A percentile compares a stretch with the other conserved stretches of the same genome.
Conservation (phyloP, 1,140 invertebrate species). For the Scaptomyza montana region DNA sequence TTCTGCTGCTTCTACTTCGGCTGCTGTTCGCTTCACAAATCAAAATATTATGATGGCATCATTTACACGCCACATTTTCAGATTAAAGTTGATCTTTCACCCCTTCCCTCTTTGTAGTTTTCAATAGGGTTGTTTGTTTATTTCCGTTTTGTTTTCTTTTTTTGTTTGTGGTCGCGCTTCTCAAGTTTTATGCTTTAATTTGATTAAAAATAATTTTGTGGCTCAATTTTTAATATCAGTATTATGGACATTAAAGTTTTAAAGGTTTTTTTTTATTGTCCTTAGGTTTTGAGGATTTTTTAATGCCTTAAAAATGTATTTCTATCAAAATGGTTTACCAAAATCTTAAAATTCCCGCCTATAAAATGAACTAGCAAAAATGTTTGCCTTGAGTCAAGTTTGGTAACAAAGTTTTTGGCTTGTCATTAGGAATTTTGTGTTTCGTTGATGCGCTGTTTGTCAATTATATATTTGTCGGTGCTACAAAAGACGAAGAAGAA, state of each 20-base stretch:
- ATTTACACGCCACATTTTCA: conserved; percentile 80
- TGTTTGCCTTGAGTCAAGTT: conserved; percentile 23
- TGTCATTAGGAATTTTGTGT: conserved; percentile 29
- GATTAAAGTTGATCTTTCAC: conserved; percentile 69
- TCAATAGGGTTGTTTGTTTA: conserved; percentile 36
- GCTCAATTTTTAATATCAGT: neutral
- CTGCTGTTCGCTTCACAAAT: conserved; percentile 46
- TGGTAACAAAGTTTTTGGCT: conserved; percentile 16
- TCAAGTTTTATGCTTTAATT: conserved; percentile 66
- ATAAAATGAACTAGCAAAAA: conserved; percentile 5
- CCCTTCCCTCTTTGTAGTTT: conserved; percentile 17
- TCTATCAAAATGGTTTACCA: no score
- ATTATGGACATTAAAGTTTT: conserved; percentile 15
- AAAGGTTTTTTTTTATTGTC: neutral
- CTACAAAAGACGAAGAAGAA: conserved; percentile 11
- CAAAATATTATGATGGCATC: conserved; percentile 82
- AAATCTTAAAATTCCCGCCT: neutral
- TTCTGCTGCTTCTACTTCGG: conserved; percentile 24
- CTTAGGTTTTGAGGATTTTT: neutral
- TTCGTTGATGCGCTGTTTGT: no score
- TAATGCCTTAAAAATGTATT: no score
- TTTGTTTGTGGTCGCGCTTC: conserved; percentile 12
- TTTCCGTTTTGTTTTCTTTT: neutral
- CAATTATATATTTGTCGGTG: neutral
- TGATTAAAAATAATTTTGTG: conserved; percentile 45